Evolutionary conservation across 1,140 invertebrate genomes (phyloP), one percentile per base, ranked within the genome.

Genomic region (Lasioglossum albipes): DNA sequence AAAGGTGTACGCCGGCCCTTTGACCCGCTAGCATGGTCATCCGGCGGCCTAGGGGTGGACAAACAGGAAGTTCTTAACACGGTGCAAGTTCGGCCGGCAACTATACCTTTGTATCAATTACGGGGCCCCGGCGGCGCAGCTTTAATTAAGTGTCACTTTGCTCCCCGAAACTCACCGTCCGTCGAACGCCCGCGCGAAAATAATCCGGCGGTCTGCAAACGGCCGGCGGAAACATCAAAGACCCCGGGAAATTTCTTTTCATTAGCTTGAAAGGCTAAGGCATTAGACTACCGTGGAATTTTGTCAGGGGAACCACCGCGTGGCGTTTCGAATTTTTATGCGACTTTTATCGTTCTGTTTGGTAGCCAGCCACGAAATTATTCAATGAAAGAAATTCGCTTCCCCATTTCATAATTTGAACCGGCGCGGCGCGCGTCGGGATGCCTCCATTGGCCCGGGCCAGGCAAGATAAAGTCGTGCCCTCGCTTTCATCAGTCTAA

Each of bases 1-100:
- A 59, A 59, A 59, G 57, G 57, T n/a, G 7, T 20, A 5, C 6
- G 2, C n/a, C 57, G 20, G 20, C 57, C 20, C 57, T 59, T 59
- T 59, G 57, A 57, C 54, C 18, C 54, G 57, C 57, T 9, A n/a
- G 57, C n/a, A 59, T n/a, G 57, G 57, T 59, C 57, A n/a, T 59
- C 20, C 57, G 7, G 7, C 20, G 2, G 16, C 12, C 52, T 16
- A 2, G 20, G 20, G 57, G 6, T n/a, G 20, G 57, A 59, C 57
- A 59, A 59, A 59, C 57, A 59, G 57, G 57, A 59, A 59, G 57
- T 59, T 59, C 57, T 59, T 59, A n/a, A 59, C 57, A 59, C 20
- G 57, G 20, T 2, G n/a, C 57, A n/a, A 59, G 20, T 59, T 59
- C 6, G 0, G 0, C 57, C 20, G 57, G 20, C 20, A 9, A 59